Evolutionary conservation across 30 jellyfish, hydroid and myxozoan species (phyloP), one percentile per base, ranked within the genome.

Genomic region (Aurelia sp.): DNA sequence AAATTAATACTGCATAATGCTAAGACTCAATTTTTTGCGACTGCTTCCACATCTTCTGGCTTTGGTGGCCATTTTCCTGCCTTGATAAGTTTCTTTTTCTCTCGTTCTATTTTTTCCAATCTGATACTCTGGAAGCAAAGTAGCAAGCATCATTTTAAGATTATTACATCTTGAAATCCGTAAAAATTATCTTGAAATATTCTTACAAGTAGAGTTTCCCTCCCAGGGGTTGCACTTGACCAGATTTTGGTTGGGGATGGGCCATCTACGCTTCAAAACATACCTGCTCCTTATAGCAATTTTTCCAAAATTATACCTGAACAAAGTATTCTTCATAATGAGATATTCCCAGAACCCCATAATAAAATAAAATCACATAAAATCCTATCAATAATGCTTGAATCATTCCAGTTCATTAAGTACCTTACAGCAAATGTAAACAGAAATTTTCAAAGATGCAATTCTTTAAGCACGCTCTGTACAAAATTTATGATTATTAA

Each of bases 31-130:
- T 38, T 38, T 17, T 70, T 17, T 67, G 19, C 13, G 20, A 12
- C 50, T 79, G 35, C 72, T 19, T n/a, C 58, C 30, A 51, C 63
- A 67, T 61, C 59, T n/a, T 82, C 85, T 10, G 19, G 64, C 73
- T 82, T 82, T 40, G 92, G 92, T 17, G 92, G 92, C 92, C 92
- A 82, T 70, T 82, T 82, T 12, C 92, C 92, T 62, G 58, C 92
- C 85, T 82, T 82, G 20, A 82, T 58, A 33, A 82, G 67, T 62
- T 78, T 73, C 41, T 82, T 82, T 63, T 82, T 82, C 84, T 82
- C 92, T 69, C n/a, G 48, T 38, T 82, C 59, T 21, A 82, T 82
- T 50, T 60, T 71, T 52, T 69, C 78, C 70, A 24, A n/a, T 30
- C 92, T 38, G 15, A 15, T 30, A 35, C 62, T 44, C 92, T 82